phyloP scores from a whole-genome alignment of 2,113 vertebrate species.

The Anarhynchus alexandrinus region DNA sequence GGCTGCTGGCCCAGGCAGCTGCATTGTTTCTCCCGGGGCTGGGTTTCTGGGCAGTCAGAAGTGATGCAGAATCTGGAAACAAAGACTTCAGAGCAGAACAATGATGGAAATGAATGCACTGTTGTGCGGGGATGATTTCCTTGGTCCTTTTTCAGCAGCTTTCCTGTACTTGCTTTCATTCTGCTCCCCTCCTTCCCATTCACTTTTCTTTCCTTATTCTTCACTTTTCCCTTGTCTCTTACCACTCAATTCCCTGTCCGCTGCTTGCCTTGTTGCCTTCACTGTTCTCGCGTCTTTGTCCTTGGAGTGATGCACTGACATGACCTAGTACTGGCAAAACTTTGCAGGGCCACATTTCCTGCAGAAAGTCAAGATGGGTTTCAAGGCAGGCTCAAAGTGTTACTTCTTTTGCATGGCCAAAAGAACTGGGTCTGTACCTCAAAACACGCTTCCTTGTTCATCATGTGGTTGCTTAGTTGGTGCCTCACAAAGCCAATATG shows the following conservation, averaged over 20 bases:
- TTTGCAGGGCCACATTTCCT: background rate
- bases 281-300: background rate
- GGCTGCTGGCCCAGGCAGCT: slow-evolving; percentile 45
- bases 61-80: slow-evolving; percentile 20
- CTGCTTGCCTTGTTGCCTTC: background rate
- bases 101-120: background rate
- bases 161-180: background rate
- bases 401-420: background rate
- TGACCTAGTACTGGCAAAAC: background rate
- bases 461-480: background rate
- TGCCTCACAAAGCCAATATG: background rate
- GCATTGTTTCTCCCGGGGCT: background rate
- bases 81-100: slow-evolving; percentile 20
- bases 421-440: background rate
- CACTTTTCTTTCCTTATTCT: background rate
- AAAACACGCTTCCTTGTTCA: background rate
- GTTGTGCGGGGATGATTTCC: background rate
- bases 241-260: background rate
- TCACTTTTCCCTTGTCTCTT: background rate
- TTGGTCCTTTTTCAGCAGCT: background rate
- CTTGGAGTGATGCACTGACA: background rate
- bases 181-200: background rate
- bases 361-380: background rate
- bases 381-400: background rate
- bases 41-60: slow-evolving; percentile 41